Conservation (phyloP, 2,797 vertebrate species). For the Pelochelys cantorii region DNA sequence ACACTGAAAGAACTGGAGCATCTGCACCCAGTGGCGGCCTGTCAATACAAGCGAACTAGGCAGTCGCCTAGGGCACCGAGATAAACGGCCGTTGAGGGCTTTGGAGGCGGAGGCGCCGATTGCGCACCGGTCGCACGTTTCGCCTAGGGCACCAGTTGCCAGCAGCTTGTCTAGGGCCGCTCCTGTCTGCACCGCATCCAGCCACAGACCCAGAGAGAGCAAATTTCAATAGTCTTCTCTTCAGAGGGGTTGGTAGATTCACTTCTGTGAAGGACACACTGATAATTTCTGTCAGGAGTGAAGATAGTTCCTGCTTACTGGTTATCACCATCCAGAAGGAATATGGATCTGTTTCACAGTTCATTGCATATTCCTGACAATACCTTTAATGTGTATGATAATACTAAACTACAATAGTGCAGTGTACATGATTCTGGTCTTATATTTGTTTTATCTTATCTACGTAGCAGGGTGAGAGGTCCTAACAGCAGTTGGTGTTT, state of each 20-base stretch:
- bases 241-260: background rate
- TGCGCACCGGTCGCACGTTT: too few species aligned
- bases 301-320: conserved; percentile 27
- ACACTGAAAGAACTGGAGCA: too few species aligned
- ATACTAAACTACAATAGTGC: conserved; percentile 20
- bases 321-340: conserved; percentile 22
- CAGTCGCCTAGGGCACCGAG: too few species aligned
- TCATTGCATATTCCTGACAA: conserved; percentile 35
- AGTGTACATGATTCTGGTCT: conserved; percentile 49
- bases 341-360: conserved; percentile 14
- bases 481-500: conserved; percentile 27
- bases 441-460: conserved; percentile 61
- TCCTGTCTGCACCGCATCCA: background rate
- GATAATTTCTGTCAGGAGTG: conserved; percentile 34
- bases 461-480: background rate
- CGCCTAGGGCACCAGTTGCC: too few species aligned
- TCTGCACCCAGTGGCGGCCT: too few species aligned
- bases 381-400: conserved; percentile 36
- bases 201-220: background rate
- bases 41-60: too few species aligned
- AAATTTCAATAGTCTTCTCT: background rate
- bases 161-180: too few species aligned
- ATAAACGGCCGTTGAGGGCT: too few species aligned
- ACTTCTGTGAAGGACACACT: background rate
- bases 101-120: too few species aligned